phyloP scores from a whole-genome alignment of 2,888 invertebrate species.

The Amiota mariae region DNA sequence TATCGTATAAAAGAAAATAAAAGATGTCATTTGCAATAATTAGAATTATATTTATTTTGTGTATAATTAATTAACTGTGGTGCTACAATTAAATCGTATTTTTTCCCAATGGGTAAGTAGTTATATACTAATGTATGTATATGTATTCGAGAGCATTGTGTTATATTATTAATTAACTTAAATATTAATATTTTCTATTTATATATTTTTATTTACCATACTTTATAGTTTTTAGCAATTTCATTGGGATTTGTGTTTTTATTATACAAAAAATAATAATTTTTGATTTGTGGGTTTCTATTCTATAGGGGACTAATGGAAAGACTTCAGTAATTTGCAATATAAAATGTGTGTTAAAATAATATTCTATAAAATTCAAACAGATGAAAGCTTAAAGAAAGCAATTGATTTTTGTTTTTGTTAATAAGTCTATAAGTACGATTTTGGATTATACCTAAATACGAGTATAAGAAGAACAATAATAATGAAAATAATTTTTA shows the following conservation, averaged over 20 bases:
- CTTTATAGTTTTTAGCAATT: background rate
- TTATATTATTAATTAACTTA: constrained; percentile 59
- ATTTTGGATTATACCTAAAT: constrained; percentile 37
- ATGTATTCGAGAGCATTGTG: constrained; percentile 39
- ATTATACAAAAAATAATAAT: background rate
- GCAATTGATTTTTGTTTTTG: no score
- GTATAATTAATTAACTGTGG: constrained; percentile 47
- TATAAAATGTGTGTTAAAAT: constrained; percentile 42
- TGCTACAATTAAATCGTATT: constrained; percentile 44
- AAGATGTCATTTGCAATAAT: constrained; percentile 3
- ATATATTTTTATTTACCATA: constrained; percentile 28
- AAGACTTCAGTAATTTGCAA: no score
- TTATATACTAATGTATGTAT: constrained; percentile 39
- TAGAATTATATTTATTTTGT: constrained; percentile 27
- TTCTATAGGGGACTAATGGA: no score
- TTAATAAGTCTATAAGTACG: constrained; percentile 4
- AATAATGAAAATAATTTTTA: background rate
- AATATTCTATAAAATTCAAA: constrained; percentile 52
- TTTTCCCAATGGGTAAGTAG: background rate
- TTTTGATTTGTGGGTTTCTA: background rate
- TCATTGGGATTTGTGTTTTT: background rate
- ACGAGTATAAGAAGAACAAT: constrained; percentile 33
- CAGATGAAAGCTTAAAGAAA: constrained; percentile 38
- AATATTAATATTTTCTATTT: constrained; percentile 54
- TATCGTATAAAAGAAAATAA: no score